phyloP scores from a whole-genome alignment of 2,888 invertebrate species.

The Pachydiplax longipennis region DNA sequence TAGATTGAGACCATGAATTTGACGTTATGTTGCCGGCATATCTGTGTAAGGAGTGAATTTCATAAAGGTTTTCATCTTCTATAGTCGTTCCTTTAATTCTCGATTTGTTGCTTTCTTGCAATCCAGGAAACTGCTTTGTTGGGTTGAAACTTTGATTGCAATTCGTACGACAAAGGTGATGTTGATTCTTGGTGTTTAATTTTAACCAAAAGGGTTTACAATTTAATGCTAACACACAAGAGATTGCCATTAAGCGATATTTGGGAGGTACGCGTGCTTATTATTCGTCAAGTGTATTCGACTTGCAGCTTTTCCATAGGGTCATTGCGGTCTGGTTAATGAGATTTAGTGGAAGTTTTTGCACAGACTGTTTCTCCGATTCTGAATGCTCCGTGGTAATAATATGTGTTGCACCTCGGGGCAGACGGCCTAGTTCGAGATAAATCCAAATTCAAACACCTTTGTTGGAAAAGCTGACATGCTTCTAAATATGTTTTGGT shows the following conservation, averaged over 20 bases:
- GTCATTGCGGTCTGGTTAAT: neutral
- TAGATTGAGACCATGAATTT: neutral
- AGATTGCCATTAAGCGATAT: neutral
- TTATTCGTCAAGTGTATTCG: neutral
- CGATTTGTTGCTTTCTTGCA: neutral
- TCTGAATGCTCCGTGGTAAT: slow-evolving; percentile 20
- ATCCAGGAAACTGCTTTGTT: neutral
- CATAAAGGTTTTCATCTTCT: neutral
- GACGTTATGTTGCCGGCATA: neutral
- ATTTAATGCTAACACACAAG: neutral
- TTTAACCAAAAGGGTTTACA: too few relatives aligned
- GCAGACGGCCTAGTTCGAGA: neutral
- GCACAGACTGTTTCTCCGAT: neutral
- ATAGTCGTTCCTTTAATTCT: neutral
- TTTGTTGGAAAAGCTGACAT: neutral
- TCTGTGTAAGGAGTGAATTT: neutral
- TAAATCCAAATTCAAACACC: neutral
- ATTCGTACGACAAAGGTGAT: neutral
- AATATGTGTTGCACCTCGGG: slow-evolving; percentile 35
- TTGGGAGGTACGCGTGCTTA: neutral
- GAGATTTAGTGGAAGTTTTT: neutral
- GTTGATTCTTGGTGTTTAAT: neutral
- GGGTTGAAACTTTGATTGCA: neutral
- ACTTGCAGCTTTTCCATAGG: neutral
- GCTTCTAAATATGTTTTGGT: neutral